Conservation (phyloP, 2,797 vertebrate genomes). For the Syngnathus rostellatus region DNA sequence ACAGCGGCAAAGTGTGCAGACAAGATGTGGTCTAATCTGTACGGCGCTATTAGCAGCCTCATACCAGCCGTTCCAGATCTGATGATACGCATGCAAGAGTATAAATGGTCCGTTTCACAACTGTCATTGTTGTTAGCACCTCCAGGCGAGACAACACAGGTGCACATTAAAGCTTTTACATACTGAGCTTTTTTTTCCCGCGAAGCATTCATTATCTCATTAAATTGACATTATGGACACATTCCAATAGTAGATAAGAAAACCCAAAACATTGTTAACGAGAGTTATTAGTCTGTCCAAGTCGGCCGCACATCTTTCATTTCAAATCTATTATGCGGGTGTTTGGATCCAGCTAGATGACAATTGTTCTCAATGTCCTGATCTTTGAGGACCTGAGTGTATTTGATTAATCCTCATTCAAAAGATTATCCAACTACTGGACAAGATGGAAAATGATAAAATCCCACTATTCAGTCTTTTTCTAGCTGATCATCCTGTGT, state of each 20-base stretch:
- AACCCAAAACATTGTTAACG: neutral
- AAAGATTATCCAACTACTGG: neutral
- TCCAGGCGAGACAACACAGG: slow-evolving; percentile 22
- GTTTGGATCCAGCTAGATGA: too few species aligned
- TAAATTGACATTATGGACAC: neutral
- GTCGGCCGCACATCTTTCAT: too few species aligned
- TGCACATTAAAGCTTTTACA: neutral
- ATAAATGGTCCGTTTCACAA: neutral
- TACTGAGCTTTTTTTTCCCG: neutral
- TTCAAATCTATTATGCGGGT: too few species aligned
- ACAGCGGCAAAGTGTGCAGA: slow-evolving; percentile 2
- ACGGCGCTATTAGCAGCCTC: slow-evolving; percentile 17
- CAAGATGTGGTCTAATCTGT: slow-evolving; percentile 17
- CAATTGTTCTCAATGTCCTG: too few species aligned
- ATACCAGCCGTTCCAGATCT: slow-evolving; percentile 28
- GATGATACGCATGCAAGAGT: slow-evolving; percentile 11
- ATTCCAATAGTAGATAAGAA: neutral
- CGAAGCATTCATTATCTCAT: slow-evolving; percentile 2
- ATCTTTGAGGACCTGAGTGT: too few species aligned
- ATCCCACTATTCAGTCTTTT: neutral
- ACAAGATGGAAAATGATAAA: neutral
- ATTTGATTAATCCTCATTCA: neutral
- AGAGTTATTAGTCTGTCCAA: neutral
- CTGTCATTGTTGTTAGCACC: slow-evolving; percentile 9
- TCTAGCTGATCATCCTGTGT: neutral